A percentile compares a stretch with the other conserved stretches of the same genome.
Evolutionary conservation across 2,888 invertebrate genomes (phyloP).

Genomic region (Pheosia gnoma): DNA sequence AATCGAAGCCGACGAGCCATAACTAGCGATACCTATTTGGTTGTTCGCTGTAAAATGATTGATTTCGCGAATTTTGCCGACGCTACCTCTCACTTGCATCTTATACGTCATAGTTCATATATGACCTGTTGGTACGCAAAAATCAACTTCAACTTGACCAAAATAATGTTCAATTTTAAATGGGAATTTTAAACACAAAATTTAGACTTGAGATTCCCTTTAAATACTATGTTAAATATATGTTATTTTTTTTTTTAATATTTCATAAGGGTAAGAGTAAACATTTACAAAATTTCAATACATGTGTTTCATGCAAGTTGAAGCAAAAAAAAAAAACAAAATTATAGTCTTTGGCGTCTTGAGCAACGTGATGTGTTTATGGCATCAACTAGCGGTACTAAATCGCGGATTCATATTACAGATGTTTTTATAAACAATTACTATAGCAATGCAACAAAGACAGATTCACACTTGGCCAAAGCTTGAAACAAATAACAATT

Average conservation of each 20-base stretch:
- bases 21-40: background rate
- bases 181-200: slow-evolving; percentile 32
- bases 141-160: slow-evolving; percentile 11
- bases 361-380: slow-evolving; percentile 74
- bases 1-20: no score
- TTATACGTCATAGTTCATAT: slow-evolving; percentile 24
- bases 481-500: no score
- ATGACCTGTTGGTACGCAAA: slow-evolving; percentile 31
- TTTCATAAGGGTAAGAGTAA: slow-evolving; percentile 25
- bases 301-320: no score
- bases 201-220: slow-evolving; percentile 41
- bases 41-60: background rate
- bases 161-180: slow-evolving; percentile 32
- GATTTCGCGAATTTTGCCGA: background rate
- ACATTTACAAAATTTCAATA: slow-evolving; percentile 43
- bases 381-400: slow-evolving; percentile 76
- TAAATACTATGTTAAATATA: slow-evolving; percentile 43
- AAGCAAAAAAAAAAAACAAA: slow-evolving; percentile 30
- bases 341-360: slow-evolving; percentile 76
- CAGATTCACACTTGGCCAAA: background rate
- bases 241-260: slow-evolving; percentile 14
- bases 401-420: slow-evolving; percentile 50
- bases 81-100: slow-evolving; percentile 5
- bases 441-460: slow-evolving; percentile 24
- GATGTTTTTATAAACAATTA: slow-evolving; percentile 35